Conservation (phyloP, 2,113 vertebrate species). For the Channa argus region DNA sequence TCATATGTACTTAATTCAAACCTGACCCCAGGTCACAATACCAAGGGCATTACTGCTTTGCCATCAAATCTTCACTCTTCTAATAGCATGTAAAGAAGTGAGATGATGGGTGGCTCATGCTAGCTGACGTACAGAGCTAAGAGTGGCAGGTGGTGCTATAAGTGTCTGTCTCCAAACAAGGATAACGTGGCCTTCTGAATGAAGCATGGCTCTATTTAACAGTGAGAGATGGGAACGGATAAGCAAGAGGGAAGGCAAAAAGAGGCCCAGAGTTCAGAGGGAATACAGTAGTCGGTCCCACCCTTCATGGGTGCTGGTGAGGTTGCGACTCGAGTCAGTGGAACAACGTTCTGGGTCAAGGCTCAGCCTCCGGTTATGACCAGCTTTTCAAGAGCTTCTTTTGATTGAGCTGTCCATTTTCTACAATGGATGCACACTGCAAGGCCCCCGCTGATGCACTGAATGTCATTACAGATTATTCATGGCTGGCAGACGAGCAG, state of each 20-base stretch:
- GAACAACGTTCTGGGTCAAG: constrained; percentile 80
- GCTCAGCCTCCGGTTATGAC: constrained; percentile 74
- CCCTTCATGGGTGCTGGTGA: constrained; percentile 54
- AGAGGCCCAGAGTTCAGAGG: constrained; percentile 33
- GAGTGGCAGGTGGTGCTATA: constrained; percentile 59
- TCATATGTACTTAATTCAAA: constrained; percentile 48
- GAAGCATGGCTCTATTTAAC: constrained; percentile 79
- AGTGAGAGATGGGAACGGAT: constrained; percentile 27
- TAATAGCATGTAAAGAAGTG: constrained; percentile 74
- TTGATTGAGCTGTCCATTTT: constrained; percentile 83
- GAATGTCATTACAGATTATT: constrained; percentile 80
- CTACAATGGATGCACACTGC: constrained; percentile 71
- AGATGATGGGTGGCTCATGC: constrained; percentile 66
- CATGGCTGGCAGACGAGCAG: constrained; percentile 77
- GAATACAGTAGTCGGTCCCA: constrained; percentile 36
- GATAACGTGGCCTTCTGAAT: constrained; percentile 77
- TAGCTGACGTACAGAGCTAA: constrained; percentile 34
- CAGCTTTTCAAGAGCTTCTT: constrained; percentile 76
- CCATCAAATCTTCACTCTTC: constrained; percentile 60
- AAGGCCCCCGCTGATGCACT: constrained; percentile 72
- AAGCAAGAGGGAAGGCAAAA: constrained; percentile 9
- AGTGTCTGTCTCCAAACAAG: constrained; percentile 67
- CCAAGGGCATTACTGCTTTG: constrained; percentile 58
- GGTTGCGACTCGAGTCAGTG: constrained; percentile 67
- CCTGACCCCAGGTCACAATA: constrained; percentile 49